phyloP scores from a whole-genome alignment of 2,113 vertebrate genomes.

The Paradoxurus hermaphroditus region DNA sequence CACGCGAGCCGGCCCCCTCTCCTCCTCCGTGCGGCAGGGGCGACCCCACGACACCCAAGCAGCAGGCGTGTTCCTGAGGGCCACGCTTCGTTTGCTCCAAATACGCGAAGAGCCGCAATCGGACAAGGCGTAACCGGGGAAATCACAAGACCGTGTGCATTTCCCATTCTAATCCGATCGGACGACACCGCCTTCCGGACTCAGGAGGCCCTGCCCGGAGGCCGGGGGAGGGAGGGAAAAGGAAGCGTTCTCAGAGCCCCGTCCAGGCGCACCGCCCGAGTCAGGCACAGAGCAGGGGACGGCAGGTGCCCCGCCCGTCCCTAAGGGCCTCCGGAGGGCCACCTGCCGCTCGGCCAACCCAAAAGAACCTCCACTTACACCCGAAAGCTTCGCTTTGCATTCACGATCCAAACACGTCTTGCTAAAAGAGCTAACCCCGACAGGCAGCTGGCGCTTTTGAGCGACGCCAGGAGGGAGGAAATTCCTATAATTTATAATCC shows the following conservation, averaged over 20 bases:
- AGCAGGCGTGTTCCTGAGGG: background rate
- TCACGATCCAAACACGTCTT: background rate
- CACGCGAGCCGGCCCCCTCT: background rate
- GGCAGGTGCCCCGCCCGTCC: too few species aligned
- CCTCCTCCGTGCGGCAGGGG: background rate
- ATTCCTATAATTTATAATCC: background rate
- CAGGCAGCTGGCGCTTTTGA: background rate
- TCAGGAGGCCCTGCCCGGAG: background rate
- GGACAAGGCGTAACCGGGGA: background rate
- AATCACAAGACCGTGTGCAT: background rate
- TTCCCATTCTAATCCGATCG: background rate
- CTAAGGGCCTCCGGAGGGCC: background rate
- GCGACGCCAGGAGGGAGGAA: background rate
- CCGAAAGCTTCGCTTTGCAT: background rate
- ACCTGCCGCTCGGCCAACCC: background rate
- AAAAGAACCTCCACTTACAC: background rate
- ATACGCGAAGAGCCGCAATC: background rate
- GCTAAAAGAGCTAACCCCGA: background rate
- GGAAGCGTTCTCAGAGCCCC: background rate
- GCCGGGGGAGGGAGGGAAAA: background rate
- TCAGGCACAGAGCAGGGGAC: background rate
- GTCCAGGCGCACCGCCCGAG: too few species aligned
- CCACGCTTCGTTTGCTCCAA: slow-evolving; percentile 28
- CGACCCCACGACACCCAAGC: background rate
- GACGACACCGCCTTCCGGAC: background rate